Percentiles rank a stretch among this genome's conserved stretches.
phyloP scores from a whole-genome alignment of 2,113 vertebrate species.

The Centropristis striata region DNA sequence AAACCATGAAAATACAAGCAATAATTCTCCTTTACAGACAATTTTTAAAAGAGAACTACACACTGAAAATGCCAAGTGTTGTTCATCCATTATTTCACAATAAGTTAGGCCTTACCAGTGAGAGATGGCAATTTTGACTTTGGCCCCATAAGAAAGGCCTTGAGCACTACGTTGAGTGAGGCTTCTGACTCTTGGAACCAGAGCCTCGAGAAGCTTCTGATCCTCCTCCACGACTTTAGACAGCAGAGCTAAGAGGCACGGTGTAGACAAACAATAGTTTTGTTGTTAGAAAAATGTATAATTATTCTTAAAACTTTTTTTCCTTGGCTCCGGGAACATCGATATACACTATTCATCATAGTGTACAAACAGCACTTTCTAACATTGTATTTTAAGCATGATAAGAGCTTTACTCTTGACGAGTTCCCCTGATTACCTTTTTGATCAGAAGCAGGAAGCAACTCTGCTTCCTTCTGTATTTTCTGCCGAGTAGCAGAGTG shows the following conservation, averaged over 20 bases:
- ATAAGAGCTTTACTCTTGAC: not conserved
- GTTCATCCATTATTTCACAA: not conserved
- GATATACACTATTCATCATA: not conserved
- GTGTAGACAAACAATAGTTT: not conserved
- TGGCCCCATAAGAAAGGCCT: constrained; percentile 70
- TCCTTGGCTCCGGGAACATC: not conserved
- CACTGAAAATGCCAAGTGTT: not conserved
- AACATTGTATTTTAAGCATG: not conserved
- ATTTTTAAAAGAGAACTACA: not conserved
- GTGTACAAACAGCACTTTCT: not conserved
- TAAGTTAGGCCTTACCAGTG: constrained; percentile 82
- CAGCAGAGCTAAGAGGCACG: constrained; percentile 77
- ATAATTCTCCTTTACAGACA: not conserved
- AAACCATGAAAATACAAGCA: not conserved
- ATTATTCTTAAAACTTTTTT: not conserved
- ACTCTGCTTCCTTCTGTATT: constrained; percentile 63
- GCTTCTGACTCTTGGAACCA: constrained; percentile 79
- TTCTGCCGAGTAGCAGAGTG: constrained; percentile 63
- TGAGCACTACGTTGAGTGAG: constrained; percentile 76
- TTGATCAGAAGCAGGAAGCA: constrained; percentile 74
- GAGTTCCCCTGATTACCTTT: constrained; percentile 75
- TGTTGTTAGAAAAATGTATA: not conserved
- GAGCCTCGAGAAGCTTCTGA: constrained; percentile 71
- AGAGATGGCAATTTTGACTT: constrained; percentile 79
- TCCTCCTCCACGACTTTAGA: constrained; percentile 77